phyloP scores from a whole-genome alignment of 2,113 vertebrate genomes.

The Fregetta grallaria region DNA sequence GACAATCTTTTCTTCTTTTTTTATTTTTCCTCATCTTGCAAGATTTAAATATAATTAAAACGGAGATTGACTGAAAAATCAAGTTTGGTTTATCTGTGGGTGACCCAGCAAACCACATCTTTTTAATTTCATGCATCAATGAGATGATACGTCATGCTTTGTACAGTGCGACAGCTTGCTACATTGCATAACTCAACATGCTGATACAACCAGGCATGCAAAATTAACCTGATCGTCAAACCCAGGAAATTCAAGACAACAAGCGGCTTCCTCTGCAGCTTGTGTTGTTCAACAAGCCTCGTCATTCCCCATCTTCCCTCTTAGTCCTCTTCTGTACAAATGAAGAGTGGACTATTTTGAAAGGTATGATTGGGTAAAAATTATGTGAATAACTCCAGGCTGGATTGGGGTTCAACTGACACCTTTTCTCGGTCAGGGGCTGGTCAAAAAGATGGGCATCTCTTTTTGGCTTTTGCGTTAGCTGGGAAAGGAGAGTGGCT shows the following conservation, averaged over 20 bases:
- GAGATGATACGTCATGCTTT: conserved; percentile 71
- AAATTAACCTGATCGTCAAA: conserved; percentile 64
- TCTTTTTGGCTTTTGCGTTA: not conserved
- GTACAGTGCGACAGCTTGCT: conserved; percentile 73
- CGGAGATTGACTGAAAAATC: conserved; percentile 67
- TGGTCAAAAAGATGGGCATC: not conserved
- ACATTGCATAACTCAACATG: conserved; percentile 72
- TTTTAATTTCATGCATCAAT: conserved; percentile 80
- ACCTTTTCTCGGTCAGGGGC: not conserved
- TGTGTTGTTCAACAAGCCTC: conserved; percentile 1
- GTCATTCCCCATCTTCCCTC: rapidly evolving
- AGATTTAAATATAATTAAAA: conserved; percentile 67
- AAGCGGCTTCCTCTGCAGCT: conserved; percentile 5
- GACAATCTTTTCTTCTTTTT: not conserved
- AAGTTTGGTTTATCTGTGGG: conserved; percentile 72
- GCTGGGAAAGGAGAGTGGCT: not conserved
- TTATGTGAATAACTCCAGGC: not conserved
- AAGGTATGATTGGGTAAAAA: not conserved
- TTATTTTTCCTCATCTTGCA: not conserved
- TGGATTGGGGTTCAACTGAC: not conserved
- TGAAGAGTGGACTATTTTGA: not conserved
- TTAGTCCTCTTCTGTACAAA: not conserved
- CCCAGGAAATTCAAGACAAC: conserved; percentile 14
- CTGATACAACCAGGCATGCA: conserved; percentile 63
- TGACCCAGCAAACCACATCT: conserved; percentile 78